Conservation (phyloP, 2,888 invertebrate species). For the Synanthedon myopaeformis region DNA sequence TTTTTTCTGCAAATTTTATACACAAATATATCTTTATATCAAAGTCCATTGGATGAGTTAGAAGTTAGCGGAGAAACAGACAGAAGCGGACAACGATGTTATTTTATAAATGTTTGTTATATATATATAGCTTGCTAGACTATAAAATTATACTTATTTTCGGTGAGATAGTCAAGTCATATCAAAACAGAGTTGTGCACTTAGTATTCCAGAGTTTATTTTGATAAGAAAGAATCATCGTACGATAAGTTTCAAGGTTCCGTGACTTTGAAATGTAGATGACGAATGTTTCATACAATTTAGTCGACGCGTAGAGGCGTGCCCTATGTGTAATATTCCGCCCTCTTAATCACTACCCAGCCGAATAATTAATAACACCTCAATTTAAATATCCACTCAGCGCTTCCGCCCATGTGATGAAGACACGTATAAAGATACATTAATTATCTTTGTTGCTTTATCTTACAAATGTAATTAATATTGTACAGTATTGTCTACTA, state of each 20-base stretch:
- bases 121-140: too few relatives aligned
- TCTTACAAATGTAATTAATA: neutral
- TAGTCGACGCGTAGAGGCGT: constrained; percentile 42
- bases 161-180: neutral
- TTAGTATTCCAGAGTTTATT: constrained; percentile 9
- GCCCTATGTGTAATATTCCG: constrained; percentile 45
- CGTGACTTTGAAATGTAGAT: constrained; percentile 9
- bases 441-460: neutral
- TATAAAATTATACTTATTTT: too few relatives aligned
- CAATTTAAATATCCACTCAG: constrained; percentile 61
- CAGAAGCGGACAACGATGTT: too few relatives aligned
- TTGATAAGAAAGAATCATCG: constrained; percentile 29
- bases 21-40: too few relatives aligned
- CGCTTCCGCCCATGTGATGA: constrained; percentile 45
- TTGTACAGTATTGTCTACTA: neutral
- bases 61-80: too few relatives aligned
- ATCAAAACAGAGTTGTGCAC: constrained; percentile 5
- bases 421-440: constrained; percentile 11
- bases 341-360: constrained; percentile 56
- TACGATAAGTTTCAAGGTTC: constrained; percentile 28
- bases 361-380: constrained; percentile 61
- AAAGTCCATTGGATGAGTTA: too few relatives aligned
- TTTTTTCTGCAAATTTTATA: too few relatives aligned
- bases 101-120: too few relatives aligned
- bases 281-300: constrained; percentile 24